A percentile compares a stretch with the other conserved stretches of the same genome.
phyloP scores from a whole-genome alignment of 1,140 invertebrate genomes.

The Maniola jurtina region DNA sequence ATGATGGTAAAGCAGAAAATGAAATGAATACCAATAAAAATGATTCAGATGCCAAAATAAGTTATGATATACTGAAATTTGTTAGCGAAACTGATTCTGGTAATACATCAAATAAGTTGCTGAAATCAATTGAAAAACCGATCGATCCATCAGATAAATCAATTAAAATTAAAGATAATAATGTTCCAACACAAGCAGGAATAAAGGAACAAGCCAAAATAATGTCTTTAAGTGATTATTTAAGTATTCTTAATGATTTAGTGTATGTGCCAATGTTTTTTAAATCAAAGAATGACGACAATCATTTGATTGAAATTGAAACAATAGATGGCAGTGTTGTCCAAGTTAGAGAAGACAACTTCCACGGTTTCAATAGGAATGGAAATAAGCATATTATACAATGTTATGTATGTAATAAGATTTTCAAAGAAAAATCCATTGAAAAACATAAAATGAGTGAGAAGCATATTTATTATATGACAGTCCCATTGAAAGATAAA shows the following conservation, averaged over 20 bases:
- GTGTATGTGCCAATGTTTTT: conserved; percentile 14
- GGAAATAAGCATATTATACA: conserved; percentile 13
- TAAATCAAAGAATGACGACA: neutral
- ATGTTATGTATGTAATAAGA: conserved; percentile 23
- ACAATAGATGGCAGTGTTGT: conserved; percentile 16
- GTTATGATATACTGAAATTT: conserved; percentile 1
- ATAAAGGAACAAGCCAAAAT: neutral
- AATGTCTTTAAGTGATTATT: conserved; percentile 4
- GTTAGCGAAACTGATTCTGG: neutral
- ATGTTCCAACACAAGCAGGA: neutral
- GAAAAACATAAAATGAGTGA: conserved; percentile 20
- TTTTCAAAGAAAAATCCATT: conserved; percentile 9
- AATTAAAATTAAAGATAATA: neutral
- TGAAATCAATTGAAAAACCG: neutral
- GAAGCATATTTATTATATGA: conserved; percentile 14
- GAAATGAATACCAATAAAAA: conserved; percentile 3
- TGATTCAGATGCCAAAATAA: conserved; percentile 9
- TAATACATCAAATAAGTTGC: neutral
- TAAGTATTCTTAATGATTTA: neutral
- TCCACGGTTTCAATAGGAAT: conserved; percentile 11
- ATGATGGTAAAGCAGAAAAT: conserved; percentile 1
- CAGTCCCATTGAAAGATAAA: conserved; percentile 19
- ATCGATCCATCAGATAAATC: neutral
- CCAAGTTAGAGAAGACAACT: conserved; percentile 18
- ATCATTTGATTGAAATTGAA: conserved; percentile 19